phyloP scores from a whole-genome alignment of 2,113 vertebrate genomes.

The Catharus fuscescens region DNA sequence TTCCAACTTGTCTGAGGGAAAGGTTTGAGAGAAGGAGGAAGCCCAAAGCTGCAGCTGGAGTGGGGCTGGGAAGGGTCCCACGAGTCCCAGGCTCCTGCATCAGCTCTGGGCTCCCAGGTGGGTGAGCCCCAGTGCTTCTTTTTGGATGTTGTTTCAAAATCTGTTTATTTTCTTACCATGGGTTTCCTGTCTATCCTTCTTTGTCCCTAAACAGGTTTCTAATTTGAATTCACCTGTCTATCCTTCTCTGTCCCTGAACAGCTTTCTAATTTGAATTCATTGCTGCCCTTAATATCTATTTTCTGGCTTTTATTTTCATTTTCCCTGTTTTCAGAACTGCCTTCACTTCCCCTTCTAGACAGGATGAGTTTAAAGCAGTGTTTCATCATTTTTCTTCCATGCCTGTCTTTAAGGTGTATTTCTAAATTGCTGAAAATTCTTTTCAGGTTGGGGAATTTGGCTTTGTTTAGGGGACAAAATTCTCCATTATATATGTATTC shows the following conservation, averaged over 20 bases:
- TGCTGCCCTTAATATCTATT: background rate
- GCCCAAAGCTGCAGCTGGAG: background rate
- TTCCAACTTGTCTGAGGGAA: background rate
- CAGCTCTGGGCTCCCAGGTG: rapidly evolving
- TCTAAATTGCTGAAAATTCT: background rate
- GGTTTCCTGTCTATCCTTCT: background rate
- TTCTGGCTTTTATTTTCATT: background rate
- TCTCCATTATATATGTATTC: background rate
- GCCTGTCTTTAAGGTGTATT: background rate
- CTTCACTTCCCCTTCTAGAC: background rate
- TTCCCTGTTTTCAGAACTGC: background rate
- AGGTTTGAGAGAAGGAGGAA: background rate
- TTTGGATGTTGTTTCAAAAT: background rate
- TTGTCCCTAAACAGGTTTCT: background rate
- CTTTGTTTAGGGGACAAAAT: background rate
- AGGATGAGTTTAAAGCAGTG: background rate
- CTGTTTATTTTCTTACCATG: background rate
- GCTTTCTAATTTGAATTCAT: background rate
- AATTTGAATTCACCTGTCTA: background rate
- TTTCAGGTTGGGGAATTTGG: background rate
- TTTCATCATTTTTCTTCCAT: background rate
- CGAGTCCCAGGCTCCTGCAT: rapidly evolving
- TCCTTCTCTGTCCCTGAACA: background rate
- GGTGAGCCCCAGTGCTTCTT: background rate
- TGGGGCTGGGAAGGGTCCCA: background rate